Percentiles rank a stretch among this genome's conserved stretches.
These are phyloP conservation scores for Neosilurus mollespiculum DNA, from an alignment of 2,797 vertebrate species.

Conservation along the genomic window DNA sequence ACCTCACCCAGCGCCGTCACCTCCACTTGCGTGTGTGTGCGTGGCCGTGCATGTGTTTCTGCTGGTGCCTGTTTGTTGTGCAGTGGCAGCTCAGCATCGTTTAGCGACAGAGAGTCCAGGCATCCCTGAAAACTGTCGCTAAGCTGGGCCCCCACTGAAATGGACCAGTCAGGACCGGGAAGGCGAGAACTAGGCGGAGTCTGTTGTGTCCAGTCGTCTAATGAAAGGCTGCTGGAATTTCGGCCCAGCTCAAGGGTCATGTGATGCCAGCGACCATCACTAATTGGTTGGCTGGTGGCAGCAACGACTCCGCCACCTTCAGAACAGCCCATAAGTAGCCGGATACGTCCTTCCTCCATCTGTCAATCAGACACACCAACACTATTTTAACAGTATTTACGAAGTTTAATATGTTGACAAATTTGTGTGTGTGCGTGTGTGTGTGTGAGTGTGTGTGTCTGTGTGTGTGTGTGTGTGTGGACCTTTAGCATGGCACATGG, in stretches of 20 bases:
- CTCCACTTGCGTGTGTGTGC: conserved; percentile 72
- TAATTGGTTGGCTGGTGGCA: conserved; percentile 87
- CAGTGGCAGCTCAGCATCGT: conserved; percentile 87
- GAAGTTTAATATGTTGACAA: background rate
- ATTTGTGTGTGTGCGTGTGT: background rate
- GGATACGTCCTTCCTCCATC: conserved; percentile 92
- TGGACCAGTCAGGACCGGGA: conserved; percentile 76
- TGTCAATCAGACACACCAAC: conserved; percentile 58
- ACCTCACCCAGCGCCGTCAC: conserved; percentile 91
- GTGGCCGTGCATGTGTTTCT: conserved; percentile 68
- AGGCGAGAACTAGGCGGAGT: conserved; percentile 78
- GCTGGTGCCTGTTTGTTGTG: conserved; percentile 83
- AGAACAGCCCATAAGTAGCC: conserved; percentile 90
- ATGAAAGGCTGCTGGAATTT: conserved; percentile 90
- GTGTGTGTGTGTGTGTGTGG: conserved; percentile 44
- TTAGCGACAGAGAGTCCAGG: conserved; percentile 88
- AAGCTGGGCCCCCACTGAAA: conserved; percentile 90
- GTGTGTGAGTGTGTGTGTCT: background rate
- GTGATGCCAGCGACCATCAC: conserved; percentile 93
- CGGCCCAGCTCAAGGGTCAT: conserved; percentile 89
- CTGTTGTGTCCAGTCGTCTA: conserved; percentile 90
- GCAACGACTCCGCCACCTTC: conserved; percentile 79
- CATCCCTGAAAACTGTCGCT: conserved; percentile 93
- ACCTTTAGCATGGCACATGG: conserved; percentile 95
- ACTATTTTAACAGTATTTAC: background rate